Percentiles rank a stretch among this genome's conserved stretches.
Evolutionary conservation across 2,113 vertebrate species (phyloP).

Genomic region (Dromiciops gliroides): DNA sequence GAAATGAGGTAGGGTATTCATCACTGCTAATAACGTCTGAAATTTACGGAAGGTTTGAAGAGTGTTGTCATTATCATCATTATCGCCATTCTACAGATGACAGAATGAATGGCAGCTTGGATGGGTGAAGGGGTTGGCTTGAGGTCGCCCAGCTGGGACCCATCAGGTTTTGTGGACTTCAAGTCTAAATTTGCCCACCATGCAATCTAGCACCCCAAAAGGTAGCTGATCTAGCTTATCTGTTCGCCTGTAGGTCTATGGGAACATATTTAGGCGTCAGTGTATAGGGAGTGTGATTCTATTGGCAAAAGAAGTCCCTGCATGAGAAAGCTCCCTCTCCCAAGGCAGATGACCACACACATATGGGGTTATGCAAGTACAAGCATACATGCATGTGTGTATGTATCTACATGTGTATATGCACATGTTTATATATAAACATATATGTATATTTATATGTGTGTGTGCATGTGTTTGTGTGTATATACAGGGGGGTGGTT

Average conservation of each 20-base stretch:
- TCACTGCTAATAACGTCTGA: neutral
- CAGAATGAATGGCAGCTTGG: slow-evolving; percentile 5
- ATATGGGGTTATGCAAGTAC: neutral
- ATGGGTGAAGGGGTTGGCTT: neutral
- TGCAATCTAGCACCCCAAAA: neutral
- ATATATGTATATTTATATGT: neutral
- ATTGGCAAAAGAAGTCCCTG: neutral
- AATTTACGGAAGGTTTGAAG: neutral
- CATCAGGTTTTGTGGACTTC: neutral
- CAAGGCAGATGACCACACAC: neutral
- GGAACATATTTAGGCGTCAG: neutral
- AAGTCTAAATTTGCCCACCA: neutral
- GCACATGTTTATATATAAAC: neutral
- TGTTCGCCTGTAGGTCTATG: neutral
- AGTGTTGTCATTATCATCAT: too few relatives aligned
- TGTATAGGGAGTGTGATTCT: neutral
- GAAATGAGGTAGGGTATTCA: neutral
- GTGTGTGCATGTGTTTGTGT: neutral
- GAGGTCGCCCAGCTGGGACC: neutral
- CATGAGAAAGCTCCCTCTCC: neutral
- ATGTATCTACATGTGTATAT: neutral
- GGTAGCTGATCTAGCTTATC: neutral
- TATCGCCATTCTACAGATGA: slow-evolving; percentile 15
- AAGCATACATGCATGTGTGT: neutral
- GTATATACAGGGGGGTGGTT: neutral